Conservation (phyloP, 2,888 invertebrate species). For the Theretra japonica region DNA sequence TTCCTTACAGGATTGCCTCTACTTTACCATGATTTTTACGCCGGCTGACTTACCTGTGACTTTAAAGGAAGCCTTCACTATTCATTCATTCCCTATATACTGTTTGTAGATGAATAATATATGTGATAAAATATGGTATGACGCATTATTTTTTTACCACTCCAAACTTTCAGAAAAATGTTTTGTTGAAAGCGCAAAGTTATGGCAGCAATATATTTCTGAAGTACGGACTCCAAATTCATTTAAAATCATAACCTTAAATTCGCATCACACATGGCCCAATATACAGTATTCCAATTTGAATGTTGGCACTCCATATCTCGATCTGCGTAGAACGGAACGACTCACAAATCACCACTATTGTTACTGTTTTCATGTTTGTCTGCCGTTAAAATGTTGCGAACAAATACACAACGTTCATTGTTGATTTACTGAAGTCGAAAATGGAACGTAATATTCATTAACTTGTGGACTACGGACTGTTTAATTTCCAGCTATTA, state of each 20-base stretch:
- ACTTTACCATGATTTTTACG: no score
- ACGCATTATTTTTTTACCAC: no score
- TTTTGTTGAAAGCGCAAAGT: no score
- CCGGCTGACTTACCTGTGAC: no score
- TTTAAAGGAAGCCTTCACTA: no score
- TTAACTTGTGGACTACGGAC: constrained; percentile 17
- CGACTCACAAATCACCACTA: constrained; percentile 56
- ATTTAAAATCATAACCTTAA: constrained; percentile 5
- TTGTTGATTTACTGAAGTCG: constrained; percentile 32
- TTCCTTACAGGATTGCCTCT: no score
- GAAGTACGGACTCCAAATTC: neutral
- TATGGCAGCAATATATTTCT: neutral
- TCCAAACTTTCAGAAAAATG: no score
- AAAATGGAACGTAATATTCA: constrained; percentile 37
- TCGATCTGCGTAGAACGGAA: constrained; percentile 30
- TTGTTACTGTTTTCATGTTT: constrained; percentile 54
- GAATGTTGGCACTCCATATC: constrained; percentile 57
- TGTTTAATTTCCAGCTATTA: neutral
- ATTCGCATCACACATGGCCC: constrained; percentile 32
- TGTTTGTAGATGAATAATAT: no score
- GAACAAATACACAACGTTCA: constrained; percentile 39
- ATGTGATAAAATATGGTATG: no score
- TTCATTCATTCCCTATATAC: no score
- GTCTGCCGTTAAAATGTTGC: constrained; percentile 46
- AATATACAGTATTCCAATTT: constrained; percentile 63